Base-by-base conservation (phyloP, 1,140 invertebrate genomes). In the Condylostylus longicornis region DNA sequence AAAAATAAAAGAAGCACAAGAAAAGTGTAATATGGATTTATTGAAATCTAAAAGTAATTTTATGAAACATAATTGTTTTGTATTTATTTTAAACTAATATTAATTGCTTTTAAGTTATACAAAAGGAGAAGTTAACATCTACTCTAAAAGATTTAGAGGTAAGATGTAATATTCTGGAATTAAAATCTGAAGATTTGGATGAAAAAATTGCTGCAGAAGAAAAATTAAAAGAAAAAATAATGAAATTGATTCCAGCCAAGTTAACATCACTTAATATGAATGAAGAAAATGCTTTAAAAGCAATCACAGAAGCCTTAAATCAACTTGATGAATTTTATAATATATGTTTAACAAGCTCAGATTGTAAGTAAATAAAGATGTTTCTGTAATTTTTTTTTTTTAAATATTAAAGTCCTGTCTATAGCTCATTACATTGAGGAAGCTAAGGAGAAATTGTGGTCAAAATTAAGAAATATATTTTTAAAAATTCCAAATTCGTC, bases 401-500 rank as follows among this genome's bases (percentile, higher is more conserved):
- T n/a, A n/a, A n/a, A n/a, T n/a, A n/a, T n/a, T n/a, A n/a, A n/a
- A n/a, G n/a, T n/a, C n/a, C n/a, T n/a, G n/a, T n/a, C n/a, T n/a
- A n/a, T n/a, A 43, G 42, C 34, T 9, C 30, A 27, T 12, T 15
- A 4, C 2, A 9, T 57, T 13, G 30, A 38, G 0, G 46, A 53
- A 18, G 36, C 41, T n/a, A 57, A 57, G 9, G 18, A 46, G 7
- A 38, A 23, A 1, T 35, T 58, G 5, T 58, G 54, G 54, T 14
- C 38, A 3, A 40, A 54, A 21, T 51, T 58, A 50, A 48, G 55
- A 9, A 20, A 25, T 6, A 51, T 44, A 9, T 58, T 58, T 30
- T 33, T 41, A 3, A 43, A 53, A 17, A 55, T 48, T 2, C 55
- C 55, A 2, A 54, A 53, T 13, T 41, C 41, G 14, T 25, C 48